A percentile compares a stretch with the other conserved stretches of the same genome.
phyloP scores from a whole-genome alignment of 2,797 vertebrate species.

The Triplophysa bombifrons region DNA sequence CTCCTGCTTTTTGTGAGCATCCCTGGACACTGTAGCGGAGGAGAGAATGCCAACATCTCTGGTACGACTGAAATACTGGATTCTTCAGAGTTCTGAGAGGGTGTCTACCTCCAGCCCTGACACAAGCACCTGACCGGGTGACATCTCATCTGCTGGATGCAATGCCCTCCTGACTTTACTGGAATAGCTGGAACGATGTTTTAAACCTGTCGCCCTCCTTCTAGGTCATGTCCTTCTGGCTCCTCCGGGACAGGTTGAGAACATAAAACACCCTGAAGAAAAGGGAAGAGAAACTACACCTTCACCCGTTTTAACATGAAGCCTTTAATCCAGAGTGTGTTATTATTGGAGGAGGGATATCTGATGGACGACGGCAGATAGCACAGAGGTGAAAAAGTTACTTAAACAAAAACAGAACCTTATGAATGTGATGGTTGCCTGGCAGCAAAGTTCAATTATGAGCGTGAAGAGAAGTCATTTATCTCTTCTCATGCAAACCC shows the following conservation, averaged over 20 bases:
- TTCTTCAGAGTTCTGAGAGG: slow-evolving; percentile 40
- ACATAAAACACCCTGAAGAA: slow-evolving; percentile 24
- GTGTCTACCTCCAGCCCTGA: slow-evolving; percentile 26
- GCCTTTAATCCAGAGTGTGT: slow-evolving; percentile 52
- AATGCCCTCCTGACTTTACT: slow-evolving; percentile 33
- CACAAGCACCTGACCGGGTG: slow-evolving; percentile 48
- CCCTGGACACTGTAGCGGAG: slow-evolving; percentile 47
- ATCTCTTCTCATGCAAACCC: slow-evolving; percentile 25
- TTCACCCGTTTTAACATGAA: slow-evolving; percentile 37
- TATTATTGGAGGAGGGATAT: slow-evolving; percentile 53
- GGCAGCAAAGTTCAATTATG: slow-evolving; percentile 48
- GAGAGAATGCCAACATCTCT: slow-evolving; percentile 36
- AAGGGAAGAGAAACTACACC: slow-evolving; percentile 32
- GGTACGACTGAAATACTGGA: slow-evolving; percentile 51
- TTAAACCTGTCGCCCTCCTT: not conserved
- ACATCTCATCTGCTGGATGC: slow-evolving; percentile 39
- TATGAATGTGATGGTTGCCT: slow-evolving; percentile 38
- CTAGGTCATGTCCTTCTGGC: slow-evolving; percentile 8
- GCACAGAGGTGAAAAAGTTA: slow-evolving; percentile 55
- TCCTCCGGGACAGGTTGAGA: slow-evolving; percentile 25
- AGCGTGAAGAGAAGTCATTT: slow-evolving; percentile 19
- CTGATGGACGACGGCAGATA: slow-evolving; percentile 44
- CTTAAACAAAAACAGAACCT: slow-evolving; percentile 58
- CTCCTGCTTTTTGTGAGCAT: slow-evolving; percentile 51
- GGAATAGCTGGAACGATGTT: not conserved